Evolutionary conservation across 2,113 vertebrate species (phyloP), one percentile per base, ranked within the genome.

Genomic region (Etheostoma cragini): DNA sequence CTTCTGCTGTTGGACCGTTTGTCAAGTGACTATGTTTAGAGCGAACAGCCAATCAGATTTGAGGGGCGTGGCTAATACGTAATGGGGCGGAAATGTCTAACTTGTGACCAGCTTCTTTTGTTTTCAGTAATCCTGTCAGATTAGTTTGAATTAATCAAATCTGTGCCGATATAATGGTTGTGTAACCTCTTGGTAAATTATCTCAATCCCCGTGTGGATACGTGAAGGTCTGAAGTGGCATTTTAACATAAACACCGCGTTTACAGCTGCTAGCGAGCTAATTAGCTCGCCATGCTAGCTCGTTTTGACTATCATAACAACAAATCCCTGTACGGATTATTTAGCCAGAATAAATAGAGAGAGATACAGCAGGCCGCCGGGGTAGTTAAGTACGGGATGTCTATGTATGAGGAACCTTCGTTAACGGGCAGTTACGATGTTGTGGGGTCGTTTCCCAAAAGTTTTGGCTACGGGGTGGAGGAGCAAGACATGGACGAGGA

Each of bases 391-490:
- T 11, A 5, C 65, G 82, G 92, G 83, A 98, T 99, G 97, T 97
- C 97, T 79, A 95, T 97, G 93, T 98, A 96, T 86, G 96, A 96
- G 85, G 97, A 97, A 74, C 82, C 96, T 0, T 22, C 61, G 70
- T 85, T 97, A 67, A 66, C 94, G 1, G 96, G 95, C 12, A 97
- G 96, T 80, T 97, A 97, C 80, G 95, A 95, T 49, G 94, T 94
- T 3, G 96, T 95, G 3, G 97, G 97, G 50, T 96, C 98, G 0
- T 98, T 99, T 80, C 97, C 97, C 0, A 98, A 99, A 89, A 97
- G 97, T 91, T 97, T 98, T 78, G 97, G 96, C 62, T 98, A 97
- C 75, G 97, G 97, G 63, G 95, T 94, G 80, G 97, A 97, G 77
- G 97, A 98, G 73, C 90, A 94, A 8, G 97, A 97, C 84, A 91